Conservation (phyloP, 1,140 invertebrate genomes). For the Drosophila mauritiana region DNA sequence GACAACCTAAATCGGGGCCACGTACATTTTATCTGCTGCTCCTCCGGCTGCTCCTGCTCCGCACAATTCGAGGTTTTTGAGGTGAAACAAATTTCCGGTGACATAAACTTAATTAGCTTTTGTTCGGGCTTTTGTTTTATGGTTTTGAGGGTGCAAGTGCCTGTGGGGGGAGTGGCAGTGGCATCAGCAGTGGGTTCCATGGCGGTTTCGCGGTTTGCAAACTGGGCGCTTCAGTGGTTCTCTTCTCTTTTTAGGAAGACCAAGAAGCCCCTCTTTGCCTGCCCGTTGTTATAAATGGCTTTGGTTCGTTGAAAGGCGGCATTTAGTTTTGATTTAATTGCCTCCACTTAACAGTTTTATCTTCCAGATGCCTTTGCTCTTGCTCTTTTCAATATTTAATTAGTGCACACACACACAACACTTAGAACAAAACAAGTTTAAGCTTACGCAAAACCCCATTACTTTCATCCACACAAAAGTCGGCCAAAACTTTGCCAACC, state of each 20-base stretch:
- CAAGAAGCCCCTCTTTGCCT: constrained; percentile 22
- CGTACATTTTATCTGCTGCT: constrained; percentile 76
- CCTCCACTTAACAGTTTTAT: constrained; percentile 75
- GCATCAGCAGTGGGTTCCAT: background rate
- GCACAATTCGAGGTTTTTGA: constrained; percentile 83
- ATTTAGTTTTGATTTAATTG: constrained; percentile 81
- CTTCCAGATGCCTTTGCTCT: constrained; percentile 59
- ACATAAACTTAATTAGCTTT: constrained; percentile 84
- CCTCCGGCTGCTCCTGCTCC: constrained; percentile 43
- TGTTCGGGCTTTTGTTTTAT: constrained; percentile 83
- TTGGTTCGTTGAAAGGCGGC: constrained; percentile 64
- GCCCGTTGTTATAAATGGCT: constrained; percentile 63
- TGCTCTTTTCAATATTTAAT: constrained; percentile 39
- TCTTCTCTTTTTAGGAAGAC: background rate
- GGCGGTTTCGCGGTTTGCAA: constrained; percentile 15
- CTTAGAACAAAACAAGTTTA: constrained; percentile 24
- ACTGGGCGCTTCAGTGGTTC: constrained; percentile 6
- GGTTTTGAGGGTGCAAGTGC: constrained; percentile 77
- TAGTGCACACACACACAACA: constrained; percentile 46
- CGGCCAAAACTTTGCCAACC: constrained; percentile 51
- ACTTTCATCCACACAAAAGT: constrained; percentile 37
- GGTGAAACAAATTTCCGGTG: constrained; percentile 84
- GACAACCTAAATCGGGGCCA: constrained; percentile 63
- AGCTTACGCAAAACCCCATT: constrained; percentile 26
- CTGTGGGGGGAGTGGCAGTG: background rate